A percentile compares a stretch with the other conserved stretches of the same genome.
These are phyloP conservation scores for Chromobotia macracanthus DNA, from an alignment of 2,797 vertebrate genomes.

Conservation along the genomic window DNA sequence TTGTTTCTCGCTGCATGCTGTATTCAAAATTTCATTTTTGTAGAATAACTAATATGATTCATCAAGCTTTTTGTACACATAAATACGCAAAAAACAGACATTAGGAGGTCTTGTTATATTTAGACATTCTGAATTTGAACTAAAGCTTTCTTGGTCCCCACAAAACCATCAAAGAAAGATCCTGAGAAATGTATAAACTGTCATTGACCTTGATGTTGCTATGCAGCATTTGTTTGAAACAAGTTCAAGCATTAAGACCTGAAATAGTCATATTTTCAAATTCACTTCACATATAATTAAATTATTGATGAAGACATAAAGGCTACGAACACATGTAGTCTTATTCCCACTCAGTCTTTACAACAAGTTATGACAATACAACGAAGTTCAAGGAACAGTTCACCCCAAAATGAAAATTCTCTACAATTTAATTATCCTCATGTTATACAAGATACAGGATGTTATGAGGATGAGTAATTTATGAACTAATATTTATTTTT, in stretches of 20 bases:
- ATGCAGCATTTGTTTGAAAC: background rate
- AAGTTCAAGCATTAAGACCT: background rate
- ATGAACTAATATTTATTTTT: no score
- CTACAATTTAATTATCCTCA: no score
- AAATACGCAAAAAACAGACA: background rate
- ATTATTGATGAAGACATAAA: conserved; percentile 3
- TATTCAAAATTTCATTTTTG: no score
- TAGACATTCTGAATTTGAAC: background rate
- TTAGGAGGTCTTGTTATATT: background rate
- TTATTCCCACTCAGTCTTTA: no score
- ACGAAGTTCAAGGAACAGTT: background rate
- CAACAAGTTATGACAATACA: background rate
- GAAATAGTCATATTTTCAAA: conserved; percentile 5
- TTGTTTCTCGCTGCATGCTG: background rate
- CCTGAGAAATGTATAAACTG: background rate
- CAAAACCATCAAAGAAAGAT: background rate
- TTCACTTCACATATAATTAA: conserved; percentile 7
- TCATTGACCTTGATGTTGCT: background rate
- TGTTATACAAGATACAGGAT: no score
- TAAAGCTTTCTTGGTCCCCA: background rate
- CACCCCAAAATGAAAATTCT: no score
- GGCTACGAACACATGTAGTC: background rate
- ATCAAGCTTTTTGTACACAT: no score
- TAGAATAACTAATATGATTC: no score
- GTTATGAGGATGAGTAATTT: no score